Conservation (phyloP, 2,797 vertebrate genomes). For the Thripadectes ignobilis region DNA sequence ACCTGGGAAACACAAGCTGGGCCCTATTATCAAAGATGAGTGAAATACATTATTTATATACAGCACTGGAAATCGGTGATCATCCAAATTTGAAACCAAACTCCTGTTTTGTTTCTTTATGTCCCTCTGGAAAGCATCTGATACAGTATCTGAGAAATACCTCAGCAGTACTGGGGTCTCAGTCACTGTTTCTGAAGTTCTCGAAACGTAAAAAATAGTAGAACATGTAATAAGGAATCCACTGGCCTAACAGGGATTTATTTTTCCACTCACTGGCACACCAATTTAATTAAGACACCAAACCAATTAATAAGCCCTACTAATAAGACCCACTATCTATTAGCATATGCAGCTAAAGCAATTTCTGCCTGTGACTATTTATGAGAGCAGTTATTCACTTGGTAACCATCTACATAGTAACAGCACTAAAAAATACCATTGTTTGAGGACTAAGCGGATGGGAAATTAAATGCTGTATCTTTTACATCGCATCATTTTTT, state of each 20-base stretch:
- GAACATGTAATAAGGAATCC: not conserved
- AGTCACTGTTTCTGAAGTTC: not conserved
- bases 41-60: not conserved
- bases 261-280: slow-evolving; percentile 3
- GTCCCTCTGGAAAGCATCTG: not conserved
- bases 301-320: slow-evolving; percentile 46
- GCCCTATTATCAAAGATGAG: not conserved
- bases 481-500: not conserved
- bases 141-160: not conserved
- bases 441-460: not conserved
- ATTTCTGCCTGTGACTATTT: slow-evolving; percentile 42
- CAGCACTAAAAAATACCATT: slow-evolving; percentile 3
- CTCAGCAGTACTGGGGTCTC: not conserved
- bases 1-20: not conserved
- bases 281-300: slow-evolving; percentile 49
- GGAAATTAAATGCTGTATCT: not conserved
- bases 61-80: not conserved
- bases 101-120: not conserved
- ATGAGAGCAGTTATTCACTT: slow-evolving; percentile 20
- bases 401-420: slow-evolving; percentile 18
- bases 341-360: slow-evolving; percentile 35
- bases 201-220: not conserved
- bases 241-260: slow-evolving; percentile 14
- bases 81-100: not conserved
- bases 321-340: slow-evolving; percentile 32